Evolutionary conservation across 2,797 vertebrate species (phyloP), one percentile per base, ranked within the genome.

Genomic region (Discoglossus pictus): DNA sequence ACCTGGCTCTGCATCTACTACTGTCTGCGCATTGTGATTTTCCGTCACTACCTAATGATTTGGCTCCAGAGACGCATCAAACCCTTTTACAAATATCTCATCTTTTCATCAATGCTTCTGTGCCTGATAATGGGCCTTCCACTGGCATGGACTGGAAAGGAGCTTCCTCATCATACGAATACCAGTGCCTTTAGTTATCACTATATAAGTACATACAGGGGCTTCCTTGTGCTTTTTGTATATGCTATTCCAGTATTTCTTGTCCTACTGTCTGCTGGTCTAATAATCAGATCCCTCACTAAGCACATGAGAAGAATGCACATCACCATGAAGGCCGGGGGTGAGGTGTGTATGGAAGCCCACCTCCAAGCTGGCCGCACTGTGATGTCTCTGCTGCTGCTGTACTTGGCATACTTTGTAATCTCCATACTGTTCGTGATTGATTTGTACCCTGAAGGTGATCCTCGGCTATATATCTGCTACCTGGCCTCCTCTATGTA

Each of bases 1-100:
- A 21, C 63, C 11, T 39, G 20, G 17, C 23, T 66, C 2, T 66
- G 63, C 8, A 35, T 66, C 42, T 58, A 56, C 53, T 66, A 66
- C 53, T 66, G 63, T 23, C 44, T 43, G 9, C 46, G 34, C 16
- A 56, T 66, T 25, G 62, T 65, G 7, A 27, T 55, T 13, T 38
- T 65, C 16, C 34, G 23, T 6, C 5, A 6, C 51, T 6, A 21
- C 20, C n/a, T 65, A 6, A 11, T 65, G 2, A 9, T 13, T 7
- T 38, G 27, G 52, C 2, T 39, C 5, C 52, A 56, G 11, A 34
- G 15, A 13, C 27, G 38, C 1, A 16, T 47, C 20, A 13, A 20
- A 5, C 3, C 6, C n/a, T 36, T 35, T 21, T 55, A 55, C 20
- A 12, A 15, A 5, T 17, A 25, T 9, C 6, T 56, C 7, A 65